phyloP scores from a whole-genome alignment of 2,113 vertebrate species.

The Rhizomys pruinosus region DNA sequence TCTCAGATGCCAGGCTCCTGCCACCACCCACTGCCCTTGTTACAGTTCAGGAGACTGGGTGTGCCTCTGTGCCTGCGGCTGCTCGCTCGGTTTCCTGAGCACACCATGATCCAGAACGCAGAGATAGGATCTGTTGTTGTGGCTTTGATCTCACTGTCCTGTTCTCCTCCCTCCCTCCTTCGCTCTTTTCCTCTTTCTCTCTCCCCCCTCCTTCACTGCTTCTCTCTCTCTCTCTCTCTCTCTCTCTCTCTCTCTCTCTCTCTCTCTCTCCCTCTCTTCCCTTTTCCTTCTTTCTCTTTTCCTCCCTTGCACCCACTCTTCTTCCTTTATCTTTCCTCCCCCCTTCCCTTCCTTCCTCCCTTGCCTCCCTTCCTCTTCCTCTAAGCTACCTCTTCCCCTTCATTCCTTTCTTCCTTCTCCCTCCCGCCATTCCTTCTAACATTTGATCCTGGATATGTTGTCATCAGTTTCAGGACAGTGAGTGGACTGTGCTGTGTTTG shows the following conservation, averaged over 20 bases:
- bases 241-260: accelerated
- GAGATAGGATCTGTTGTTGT: constrained; percentile 55
- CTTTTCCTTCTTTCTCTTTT: accelerated
- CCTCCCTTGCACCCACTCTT: accelerated
- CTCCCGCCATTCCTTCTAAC: not conserved
- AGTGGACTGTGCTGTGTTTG: constrained; percentile 45
- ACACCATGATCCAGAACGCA: constrained; percentile 67
- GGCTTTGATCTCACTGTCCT: constrained; percentile 63
- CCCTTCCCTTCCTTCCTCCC: accelerated
- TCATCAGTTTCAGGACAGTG: constrained; percentile 32
- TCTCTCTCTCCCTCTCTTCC: accelerated
- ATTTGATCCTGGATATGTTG: constrained; percentile 59
- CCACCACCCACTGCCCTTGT: not conserved
- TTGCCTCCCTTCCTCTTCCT: too few relatives aligned
- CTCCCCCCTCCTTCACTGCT: accelerated
- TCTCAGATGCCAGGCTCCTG: constrained; percentile 66
- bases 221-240: accelerated
- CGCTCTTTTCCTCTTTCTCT: too few relatives aligned
- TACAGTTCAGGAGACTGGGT: constrained; percentile 51
- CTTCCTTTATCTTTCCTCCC: not conserved
- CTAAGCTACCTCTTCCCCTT: not conserved
- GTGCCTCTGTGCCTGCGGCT: constrained; percentile 61
- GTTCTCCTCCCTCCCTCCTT: too few relatives aligned
- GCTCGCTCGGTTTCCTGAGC: constrained; percentile 81
- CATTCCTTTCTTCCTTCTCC: too few relatives aligned